Percentiles rank a stretch among this genome's conserved stretches.
Evolutionary conservation across 2,113 vertebrate genomes (phyloP).

Genomic region (Plecotus auritus): DNA sequence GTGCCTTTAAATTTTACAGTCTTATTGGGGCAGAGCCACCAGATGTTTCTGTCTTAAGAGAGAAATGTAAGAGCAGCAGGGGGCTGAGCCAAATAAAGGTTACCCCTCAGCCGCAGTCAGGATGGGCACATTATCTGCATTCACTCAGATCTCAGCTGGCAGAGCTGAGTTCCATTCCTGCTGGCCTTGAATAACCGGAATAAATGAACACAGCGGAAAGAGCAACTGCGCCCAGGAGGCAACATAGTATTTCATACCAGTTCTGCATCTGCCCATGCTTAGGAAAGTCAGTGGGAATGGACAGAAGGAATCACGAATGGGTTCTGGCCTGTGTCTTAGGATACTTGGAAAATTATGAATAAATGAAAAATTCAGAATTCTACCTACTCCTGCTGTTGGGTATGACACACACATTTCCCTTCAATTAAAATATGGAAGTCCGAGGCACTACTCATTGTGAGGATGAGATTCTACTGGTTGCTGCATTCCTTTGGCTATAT

Average conservation of each 20-base stretch:
- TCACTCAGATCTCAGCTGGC: not conserved
- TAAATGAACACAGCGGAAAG: slow-evolving; percentile 48
- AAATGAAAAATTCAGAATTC: not conserved
- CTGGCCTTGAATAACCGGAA: not conserved
- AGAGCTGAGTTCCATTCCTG: not conserved
- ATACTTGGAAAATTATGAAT: not conserved
- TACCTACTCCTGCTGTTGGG: not conserved
- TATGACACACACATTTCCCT: not conserved
- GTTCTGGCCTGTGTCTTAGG: not conserved
- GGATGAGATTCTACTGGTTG: not conserved
- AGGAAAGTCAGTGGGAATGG: not conserved
- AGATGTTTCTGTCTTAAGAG: not conserved
- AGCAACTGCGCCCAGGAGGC: not conserved
- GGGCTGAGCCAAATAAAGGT: not conserved
- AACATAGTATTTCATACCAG: not conserved
- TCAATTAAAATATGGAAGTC: slow-evolving; percentile 3
- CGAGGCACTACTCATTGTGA: not conserved
- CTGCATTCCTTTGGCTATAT: not conserved
- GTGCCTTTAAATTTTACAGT: not conserved
- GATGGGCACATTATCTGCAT: not conserved
- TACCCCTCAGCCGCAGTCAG: not conserved
- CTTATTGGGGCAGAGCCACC: not conserved
- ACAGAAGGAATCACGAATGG: not conserved
- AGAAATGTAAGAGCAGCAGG: not conserved
- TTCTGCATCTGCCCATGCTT: not conserved